Evolutionary conservation across 1,140 invertebrate species (phyloP).

Genomic region (Bombus turneri): DNA sequence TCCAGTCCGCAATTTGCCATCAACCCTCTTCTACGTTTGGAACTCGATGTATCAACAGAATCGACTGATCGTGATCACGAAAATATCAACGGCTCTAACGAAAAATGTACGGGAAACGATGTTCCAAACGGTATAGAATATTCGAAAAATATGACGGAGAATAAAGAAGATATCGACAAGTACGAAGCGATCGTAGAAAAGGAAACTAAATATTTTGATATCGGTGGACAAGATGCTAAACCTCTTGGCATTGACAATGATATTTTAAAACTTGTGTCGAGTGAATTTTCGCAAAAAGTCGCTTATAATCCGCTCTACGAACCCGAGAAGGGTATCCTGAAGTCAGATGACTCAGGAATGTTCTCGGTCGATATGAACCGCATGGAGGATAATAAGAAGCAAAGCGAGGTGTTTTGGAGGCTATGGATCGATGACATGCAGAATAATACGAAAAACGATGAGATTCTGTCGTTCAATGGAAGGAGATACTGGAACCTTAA

Average conservation of each 20-base stretch:
- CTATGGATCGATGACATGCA: conserved; percentile 7
- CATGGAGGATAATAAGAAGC: neutral
- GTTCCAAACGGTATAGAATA: no score
- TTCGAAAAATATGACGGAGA: neutral
- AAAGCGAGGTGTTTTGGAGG: conserved; percentile 4
- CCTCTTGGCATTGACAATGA: neutral
- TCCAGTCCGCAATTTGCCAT: conserved; percentile 86
- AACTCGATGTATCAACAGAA: conserved; percentile 39
- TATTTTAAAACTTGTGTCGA: neutral
- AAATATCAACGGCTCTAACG: neutral
- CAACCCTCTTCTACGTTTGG: conserved; percentile 84
- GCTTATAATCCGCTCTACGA: conserved; percentile 54
- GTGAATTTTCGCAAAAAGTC: neutral
- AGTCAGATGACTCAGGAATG: conserved; percentile 70
- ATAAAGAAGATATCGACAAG: neutral
- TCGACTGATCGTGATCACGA: neutral
- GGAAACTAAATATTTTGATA: neutral
- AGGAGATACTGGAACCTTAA: conserved; percentile 63
- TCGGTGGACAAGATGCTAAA: neutral
- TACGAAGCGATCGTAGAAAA: neutral
- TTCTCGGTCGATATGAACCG: conserved; percentile 68
- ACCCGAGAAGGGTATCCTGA: conserved; percentile 13
- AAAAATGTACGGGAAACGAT: neutral
- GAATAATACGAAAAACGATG: conserved; percentile 11
- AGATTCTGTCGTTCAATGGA: conserved; percentile 47